These are phyloP conservation scores for Campaea margaritaria DNA, from an alignment of 2,888 invertebrate species.

Conservation along the genomic window DNA sequence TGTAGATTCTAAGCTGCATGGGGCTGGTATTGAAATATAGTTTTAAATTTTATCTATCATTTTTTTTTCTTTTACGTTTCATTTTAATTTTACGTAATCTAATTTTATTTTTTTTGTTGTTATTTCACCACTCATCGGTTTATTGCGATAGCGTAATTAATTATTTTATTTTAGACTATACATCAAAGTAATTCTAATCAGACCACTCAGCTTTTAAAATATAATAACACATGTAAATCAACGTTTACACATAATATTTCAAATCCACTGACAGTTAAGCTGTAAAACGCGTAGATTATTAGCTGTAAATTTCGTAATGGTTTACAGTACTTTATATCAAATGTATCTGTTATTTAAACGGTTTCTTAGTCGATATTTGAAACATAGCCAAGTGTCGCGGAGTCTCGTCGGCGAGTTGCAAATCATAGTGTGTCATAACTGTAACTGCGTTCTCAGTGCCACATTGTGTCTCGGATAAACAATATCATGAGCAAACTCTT, in stretches of 20 bases:
- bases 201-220: too few relatives aligned
- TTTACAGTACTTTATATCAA: conserved; percentile 47
- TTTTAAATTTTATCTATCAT: too few relatives aligned
- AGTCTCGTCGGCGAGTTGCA: conserved; percentile 55
- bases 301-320: conserved; percentile 44
- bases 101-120: not conserved
- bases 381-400: conserved; percentile 69
- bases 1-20: too few relatives aligned
- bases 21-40: too few relatives aligned
- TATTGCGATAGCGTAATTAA: too few relatives aligned
- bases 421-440: conserved; percentile 59
- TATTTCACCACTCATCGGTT: not conserved
- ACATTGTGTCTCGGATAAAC: conserved; percentile 57
- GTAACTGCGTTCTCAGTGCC: conserved; percentile 56
- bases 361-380: conserved; percentile 62
- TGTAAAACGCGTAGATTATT: conserved; percentile 36
- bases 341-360: conserved; percentile 54
- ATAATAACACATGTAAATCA: not conserved
- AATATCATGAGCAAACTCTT: conserved; percentile 38
- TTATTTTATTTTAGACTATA: too few relatives aligned
- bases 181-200: too few relatives aligned
- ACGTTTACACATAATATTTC: not conserved
- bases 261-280: conserved; percentile 1
- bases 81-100: too few relatives aligned
- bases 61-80: too few relatives aligned